These are phyloP conservation scores for Ischnura elegans DNA, from an alignment of 2,888 invertebrate species.

Conservation along the genomic window DNA sequence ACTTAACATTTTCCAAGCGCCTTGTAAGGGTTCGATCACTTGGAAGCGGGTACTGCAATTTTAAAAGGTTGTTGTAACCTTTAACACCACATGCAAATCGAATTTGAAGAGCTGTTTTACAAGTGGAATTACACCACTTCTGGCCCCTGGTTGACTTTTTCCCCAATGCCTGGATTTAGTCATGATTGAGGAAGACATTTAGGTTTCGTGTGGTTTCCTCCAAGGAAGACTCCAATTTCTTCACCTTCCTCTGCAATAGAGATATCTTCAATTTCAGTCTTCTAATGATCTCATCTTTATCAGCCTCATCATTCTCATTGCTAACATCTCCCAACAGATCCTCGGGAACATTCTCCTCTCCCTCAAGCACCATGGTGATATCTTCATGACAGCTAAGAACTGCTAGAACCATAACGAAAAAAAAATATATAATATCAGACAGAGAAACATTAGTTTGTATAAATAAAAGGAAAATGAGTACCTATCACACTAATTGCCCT, in stretches of 20 bases:
- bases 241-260: neutral
- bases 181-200: neutral
- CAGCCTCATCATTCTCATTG: neutral
- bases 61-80: constrained; percentile 57
- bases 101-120: constrained; percentile 37
- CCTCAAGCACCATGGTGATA: neutral
- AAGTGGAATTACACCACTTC: constrained; percentile 42
- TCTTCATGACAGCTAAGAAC: neutral
- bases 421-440: too few species aligned
- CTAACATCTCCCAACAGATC: neutral
- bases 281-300: neutral
- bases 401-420: neutral
- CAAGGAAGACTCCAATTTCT: neutral
- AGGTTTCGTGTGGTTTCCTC: neutral
- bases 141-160: too few species aligned
- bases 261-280: neutral
- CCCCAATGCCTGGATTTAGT: neutral
- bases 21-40: constrained; percentile 61
- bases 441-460: too few species aligned
- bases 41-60: constrained; percentile 67
- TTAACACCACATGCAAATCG: constrained; percentile 54
- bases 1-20: constrained; percentile 68
- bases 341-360: neutral
- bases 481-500: too few species aligned
- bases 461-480: too few species aligned